Evolutionary conservation across 2,888 invertebrate genomes (phyloP), one percentile per base, ranked within the genome.

Genomic region (Anodontia alba): DNA sequence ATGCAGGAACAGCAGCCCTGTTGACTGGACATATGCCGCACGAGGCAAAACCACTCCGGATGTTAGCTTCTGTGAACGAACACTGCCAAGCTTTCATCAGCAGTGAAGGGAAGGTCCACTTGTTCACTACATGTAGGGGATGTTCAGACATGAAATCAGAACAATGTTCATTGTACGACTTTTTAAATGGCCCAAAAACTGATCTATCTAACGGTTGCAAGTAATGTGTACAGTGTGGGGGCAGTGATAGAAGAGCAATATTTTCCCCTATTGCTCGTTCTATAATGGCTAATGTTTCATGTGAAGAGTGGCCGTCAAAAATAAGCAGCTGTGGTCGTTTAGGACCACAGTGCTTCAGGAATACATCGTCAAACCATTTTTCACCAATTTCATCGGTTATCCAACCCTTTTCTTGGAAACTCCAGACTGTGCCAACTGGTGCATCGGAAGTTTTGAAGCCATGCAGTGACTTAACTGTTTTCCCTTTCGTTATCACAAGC

Each of bases 281-380:
- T 12, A 29, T 12, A 20, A 46, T 5, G 17, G 7, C 46, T 1
- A 69, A 1, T 0, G 29, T 23, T 46, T 70, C 43, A 0, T 70
- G 70, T 0, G 46, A 46, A 26, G 15, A 26, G 23, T 70, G 70
- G 20, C 20, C 1, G 23, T 70, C 49, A 10, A 70, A 0, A 20
- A 70, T 5, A 20, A 70, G 17, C 7, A 70, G 49, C 46, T 70
- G 70, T 5, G 49, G 49, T n/a, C 49, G 0, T 42, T 46, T 31
- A 20, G 43, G 31, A 17, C 43, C 62, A 62, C 70, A 70, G 26
- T 42, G 70, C 31, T 49, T 70, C 10, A 70, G 29, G 46, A 49
- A 70, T 12, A 46, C 29, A 10, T 49, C 70, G 7, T 70, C 5
- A 33, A 49, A 70, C 70, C 70, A 49, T 20, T 46, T 17, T 29